Conservation (phyloP, 2,113 vertebrate genomes). For the Paramisgurnus dabryanus region DNA sequence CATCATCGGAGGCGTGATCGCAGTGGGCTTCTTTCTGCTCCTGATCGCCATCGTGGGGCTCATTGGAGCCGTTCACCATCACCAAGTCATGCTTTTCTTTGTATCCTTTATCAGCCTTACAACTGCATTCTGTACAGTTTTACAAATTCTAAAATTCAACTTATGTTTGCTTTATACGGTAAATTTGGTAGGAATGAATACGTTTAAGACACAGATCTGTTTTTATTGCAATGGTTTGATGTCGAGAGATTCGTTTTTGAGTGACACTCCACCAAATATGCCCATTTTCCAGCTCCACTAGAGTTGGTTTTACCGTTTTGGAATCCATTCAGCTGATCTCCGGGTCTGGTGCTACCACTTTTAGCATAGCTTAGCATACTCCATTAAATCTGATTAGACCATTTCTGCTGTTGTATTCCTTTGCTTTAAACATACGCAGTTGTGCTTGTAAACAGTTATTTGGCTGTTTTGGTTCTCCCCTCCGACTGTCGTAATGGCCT, state of each 20-base stretch:
- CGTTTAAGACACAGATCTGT: not conserved
- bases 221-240: too few species aligned
- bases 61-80: conserved; percentile 86
- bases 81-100: conserved; percentile 94
- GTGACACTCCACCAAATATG: too few species aligned
- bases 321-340: too few species aligned
- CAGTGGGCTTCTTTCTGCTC: conserved; percentile 88
- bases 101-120: conserved; percentile 79
- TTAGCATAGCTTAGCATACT: too few species aligned
- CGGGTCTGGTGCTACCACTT: too few species aligned
- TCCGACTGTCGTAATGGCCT: conserved; percentile 19
- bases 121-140: not conserved
- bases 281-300: too few species aligned
- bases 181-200: not conserved
- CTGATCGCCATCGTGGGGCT: conserved; percentile 88
- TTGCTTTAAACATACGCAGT: not conserved
- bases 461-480: not conserved
- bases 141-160: not conserved
- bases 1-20: conserved; percentile 90
- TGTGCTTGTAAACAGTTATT: not conserved
- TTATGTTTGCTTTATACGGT: not conserved
- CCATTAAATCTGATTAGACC: too few species aligned
- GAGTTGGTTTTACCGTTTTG: too few species aligned
- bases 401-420: not conserved
- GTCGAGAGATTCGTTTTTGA: too few species aligned